Evolutionary conservation across 37 sponge, comb jelly and placozoan genomes (phyloP).

Genomic region (Agelas oroides): DNA sequence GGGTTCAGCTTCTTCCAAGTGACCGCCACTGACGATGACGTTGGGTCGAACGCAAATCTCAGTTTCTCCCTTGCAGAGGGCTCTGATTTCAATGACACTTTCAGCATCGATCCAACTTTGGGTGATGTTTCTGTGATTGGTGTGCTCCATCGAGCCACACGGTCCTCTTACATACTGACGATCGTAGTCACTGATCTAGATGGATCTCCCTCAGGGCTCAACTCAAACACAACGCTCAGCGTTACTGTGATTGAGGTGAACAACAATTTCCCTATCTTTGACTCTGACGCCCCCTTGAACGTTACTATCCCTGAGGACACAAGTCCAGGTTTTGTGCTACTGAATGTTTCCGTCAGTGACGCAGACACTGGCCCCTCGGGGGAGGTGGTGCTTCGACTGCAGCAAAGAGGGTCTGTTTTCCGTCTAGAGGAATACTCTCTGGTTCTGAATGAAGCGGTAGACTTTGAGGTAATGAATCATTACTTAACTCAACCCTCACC

Average conservation of each 20-base stretch:
- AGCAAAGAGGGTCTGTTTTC: slow-evolving; percentile 28
- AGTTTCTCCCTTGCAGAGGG: slow-evolving; percentile 17
- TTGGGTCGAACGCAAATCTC: slow-evolving; percentile 36
- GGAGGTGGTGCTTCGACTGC: background rate
- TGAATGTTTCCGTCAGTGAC: slow-evolving; percentile 39
- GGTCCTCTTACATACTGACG: slow-evolving; percentile 25
- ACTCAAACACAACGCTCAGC: slow-evolving; percentile 2
- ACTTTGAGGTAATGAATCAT: slow-evolving; percentile 56
- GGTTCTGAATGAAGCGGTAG: slow-evolving; percentile 8
- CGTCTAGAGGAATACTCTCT: slow-evolving; percentile 21
- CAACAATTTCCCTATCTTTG: slow-evolving; percentile 41
- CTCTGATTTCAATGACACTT: slow-evolving; percentile 8
- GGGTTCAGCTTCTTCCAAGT: slow-evolving; percentile 37
- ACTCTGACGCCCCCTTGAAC: background rate
- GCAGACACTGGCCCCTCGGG: slow-evolving; percentile 36
- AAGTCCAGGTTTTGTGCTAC: background rate
- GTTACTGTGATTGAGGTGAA: slow-evolving; percentile 55
- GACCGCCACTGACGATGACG: slow-evolving; percentile 43
- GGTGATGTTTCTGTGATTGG: slow-evolving; percentile 40
- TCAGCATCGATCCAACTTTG: slow-evolving; percentile 34
- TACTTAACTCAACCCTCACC: too few relatives aligned
- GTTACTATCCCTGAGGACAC: slow-evolving; percentile 49
- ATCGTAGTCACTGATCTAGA: slow-evolving; percentile 44
- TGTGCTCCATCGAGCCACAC: slow-evolving; percentile 1
- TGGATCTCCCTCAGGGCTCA: background rate